Base-by-base conservation (phyloP, 1,140 invertebrate species). In the Linepithema humile region DNA sequence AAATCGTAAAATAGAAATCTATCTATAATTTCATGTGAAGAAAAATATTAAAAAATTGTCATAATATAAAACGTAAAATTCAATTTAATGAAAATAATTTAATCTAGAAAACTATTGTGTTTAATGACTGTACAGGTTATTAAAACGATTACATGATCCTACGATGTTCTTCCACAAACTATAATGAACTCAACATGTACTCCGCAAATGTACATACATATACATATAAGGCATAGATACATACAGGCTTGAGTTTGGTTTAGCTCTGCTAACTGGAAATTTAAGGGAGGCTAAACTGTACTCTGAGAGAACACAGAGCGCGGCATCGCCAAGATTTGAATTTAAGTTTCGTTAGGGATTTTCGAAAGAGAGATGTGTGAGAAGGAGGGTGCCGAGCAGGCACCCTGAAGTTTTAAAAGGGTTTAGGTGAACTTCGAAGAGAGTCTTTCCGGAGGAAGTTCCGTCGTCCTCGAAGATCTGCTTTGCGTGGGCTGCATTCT, bases 351-450 rank as follows among this genome's bases (percentile, higher is more conserved):
- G 38, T 26, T 43, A 70, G 48, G 64, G 35, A 80, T 80, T 80
- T 80, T 70, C 35, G 26, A 69, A 80, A 70, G 48, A 15, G 12
- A 4, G 43, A 80, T 50, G 38, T 55, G 48, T 35, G 62, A 65
- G 20, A 69, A 23, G 10, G 23, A 35, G 70, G 45, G 9, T 23
- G 23, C 17, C 32, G 12, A 20, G 45, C 40, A 38, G 23, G 26
- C 26, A 23, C 26, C 64, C 40, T 80, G 75, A 80, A 80, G 75
- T 80, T 80, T 80, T 80, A 80, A 80, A 80, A 80, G 75, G 64
- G 64, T 80, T 80, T 80, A 80, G 26, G 64, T 70, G 35, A 80
- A 80, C 75, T 80, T 77, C 32, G 9, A 45, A 7, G 26, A 55
- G 32, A 80, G 64, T 38, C 35, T 80, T 78, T 69, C 48, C n/a